Base-by-base conservation (phyloP, 2,888 invertebrate genomes). In the Eueremaeus valkanovi region DNA sequence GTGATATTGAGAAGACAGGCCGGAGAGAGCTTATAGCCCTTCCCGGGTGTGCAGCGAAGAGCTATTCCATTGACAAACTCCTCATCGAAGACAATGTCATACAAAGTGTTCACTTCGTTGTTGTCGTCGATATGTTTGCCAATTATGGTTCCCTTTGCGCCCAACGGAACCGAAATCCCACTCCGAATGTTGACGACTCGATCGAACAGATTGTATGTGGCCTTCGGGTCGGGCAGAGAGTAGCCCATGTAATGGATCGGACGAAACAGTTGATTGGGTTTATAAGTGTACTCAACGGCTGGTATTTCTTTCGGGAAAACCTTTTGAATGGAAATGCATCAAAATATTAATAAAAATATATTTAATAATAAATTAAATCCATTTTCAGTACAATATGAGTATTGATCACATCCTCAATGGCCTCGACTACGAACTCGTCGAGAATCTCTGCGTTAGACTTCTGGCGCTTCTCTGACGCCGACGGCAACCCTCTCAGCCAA, bases 71-170 rank as follows among this genome's bases (percentile, higher is more conserved):
- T 91, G 42, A 87, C 84, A 83, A 95, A 92, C 31, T 87, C 83
- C 78, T 88, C 85, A 81, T 95, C 95, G 82, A 94, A 94, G 75
- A 95, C 84, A 29, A 95, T 87, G 79, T 93, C 92, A 81, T 90
- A 92, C 74, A 89, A 78, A 0, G 85, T 70, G 27, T 70, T 72
- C n/a, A 42, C 58, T 72, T 72, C 45, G 1, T 75, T 55, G 45
- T 58, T 58, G 29, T 72, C 45, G 45, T 74, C 63, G 76, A 77
- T 51, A 79, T 81, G 78, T 75, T 85, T 83, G 78, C 87, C 92
- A n/a, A 93, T 89, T 0, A 98, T 86, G 0, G 93, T 95, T 36
- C 97, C 98, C 78, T 88, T 88, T 13, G 88, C 85, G 0, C 95
- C 96, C 6, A 91, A 83, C 0, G 95, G 95, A 21, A 93, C 92